phyloP scores from a whole-genome alignment of 2,888 invertebrate species.

The Hoplodrina ambigua region DNA sequence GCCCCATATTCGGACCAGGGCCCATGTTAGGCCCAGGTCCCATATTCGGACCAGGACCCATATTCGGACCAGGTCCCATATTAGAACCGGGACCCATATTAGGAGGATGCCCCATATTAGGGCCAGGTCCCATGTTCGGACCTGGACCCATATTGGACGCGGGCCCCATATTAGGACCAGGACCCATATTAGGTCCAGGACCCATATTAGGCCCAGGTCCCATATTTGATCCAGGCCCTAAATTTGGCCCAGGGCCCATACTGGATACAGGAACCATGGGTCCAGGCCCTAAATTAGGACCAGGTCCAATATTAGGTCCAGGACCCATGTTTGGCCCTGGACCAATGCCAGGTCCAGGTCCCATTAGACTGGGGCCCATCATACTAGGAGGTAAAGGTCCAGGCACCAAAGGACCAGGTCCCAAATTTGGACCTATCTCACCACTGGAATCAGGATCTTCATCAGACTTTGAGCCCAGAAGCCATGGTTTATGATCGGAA shows the following conservation, averaged over 20 bases:
- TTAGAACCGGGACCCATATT: constrained; percentile 67
- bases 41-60: constrained; percentile 69
- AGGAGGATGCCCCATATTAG: constrained; percentile 63
- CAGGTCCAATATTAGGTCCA: constrained; percentile 58
- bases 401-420: constrained; percentile 48
- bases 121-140: constrained; percentile 63
- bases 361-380: constrained; percentile 66
- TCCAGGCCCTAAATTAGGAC: constrained; percentile 51
- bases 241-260: constrained; percentile 54
- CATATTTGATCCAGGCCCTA: constrained; percentile 57
- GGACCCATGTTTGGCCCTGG: constrained; percentile 60
- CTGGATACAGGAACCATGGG: constrained; percentile 59
- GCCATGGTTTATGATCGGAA: constrained; percentile 75
- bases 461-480: constrained; percentile 72
- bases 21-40: constrained; percentile 67
- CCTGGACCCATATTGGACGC: constrained; percentile 59
- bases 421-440: constrained; percentile 63
- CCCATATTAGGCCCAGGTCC: constrained; percentile 57
- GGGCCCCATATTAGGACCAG: constrained; percentile 53
- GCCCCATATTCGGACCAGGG: constrained; percentile 51
- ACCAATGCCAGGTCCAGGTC: constrained; percentile 61
- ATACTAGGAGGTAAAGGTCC: constrained; percentile 66
- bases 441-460: constrained; percentile 69
- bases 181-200: constrained; percentile 51
- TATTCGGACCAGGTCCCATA: constrained; percentile 68